These are phyloP conservation scores for Clarias batrachus DNA, from an alignment of 2,113 vertebrate genomes.

Conservation along the genomic window DNA sequence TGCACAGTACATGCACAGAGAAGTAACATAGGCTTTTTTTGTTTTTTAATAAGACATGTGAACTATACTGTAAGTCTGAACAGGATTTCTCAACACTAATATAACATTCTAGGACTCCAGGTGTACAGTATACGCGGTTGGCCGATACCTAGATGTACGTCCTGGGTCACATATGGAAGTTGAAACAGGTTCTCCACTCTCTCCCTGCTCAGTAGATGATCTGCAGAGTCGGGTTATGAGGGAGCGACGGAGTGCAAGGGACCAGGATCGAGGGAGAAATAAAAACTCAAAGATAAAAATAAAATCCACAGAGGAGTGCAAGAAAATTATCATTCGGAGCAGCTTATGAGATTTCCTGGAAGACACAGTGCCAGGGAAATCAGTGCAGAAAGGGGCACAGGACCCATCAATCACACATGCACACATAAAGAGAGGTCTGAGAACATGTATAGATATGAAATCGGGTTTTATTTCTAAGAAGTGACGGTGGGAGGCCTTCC, in stretches of 20 bases:
- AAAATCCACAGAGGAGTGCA: constrained; percentile 37
- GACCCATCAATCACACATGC: background rate
- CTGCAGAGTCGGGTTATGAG: background rate
- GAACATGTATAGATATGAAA: background rate
- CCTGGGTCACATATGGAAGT: background rate
- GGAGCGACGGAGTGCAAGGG: constrained; percentile 18
- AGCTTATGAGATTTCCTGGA: constrained; percentile 43
- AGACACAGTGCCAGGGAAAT: constrained; percentile 24
- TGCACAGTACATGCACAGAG: no score
- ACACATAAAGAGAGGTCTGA: background rate
- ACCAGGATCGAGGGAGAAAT: constrained; percentile 34
- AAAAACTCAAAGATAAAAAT: constrained; percentile 45
- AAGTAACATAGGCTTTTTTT: no score
- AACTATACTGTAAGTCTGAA: no score
- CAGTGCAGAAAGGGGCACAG: background rate
- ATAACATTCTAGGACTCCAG: no score
- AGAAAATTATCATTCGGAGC: constrained; percentile 48
- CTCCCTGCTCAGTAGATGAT: constrained; percentile 10
- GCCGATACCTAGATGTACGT: no score
- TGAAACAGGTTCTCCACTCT: background rate
- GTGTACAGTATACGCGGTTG: no score
- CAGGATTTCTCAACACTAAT: no score
- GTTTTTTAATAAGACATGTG: no score
- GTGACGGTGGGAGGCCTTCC: no score
- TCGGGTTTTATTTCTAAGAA: background rate